A percentile compares a stretch with the other conserved stretches of the same genome.
Conservation (phyloP, 2,888 invertebrate genomes). For the Augiades crinisus region DNA sequence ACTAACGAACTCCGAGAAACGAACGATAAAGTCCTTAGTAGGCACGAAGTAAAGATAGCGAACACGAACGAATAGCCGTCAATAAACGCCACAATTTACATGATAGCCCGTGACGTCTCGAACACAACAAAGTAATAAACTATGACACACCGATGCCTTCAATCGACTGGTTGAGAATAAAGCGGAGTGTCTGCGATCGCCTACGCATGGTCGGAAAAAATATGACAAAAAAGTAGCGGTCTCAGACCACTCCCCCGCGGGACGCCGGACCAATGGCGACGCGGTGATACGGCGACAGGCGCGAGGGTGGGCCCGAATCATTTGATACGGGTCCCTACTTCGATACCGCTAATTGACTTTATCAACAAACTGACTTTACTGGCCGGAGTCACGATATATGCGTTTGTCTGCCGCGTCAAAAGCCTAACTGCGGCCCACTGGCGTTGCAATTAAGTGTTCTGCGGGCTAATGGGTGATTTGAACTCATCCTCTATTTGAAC, state of each 20-base stretch:
- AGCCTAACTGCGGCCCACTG: constrained; percentile 74
- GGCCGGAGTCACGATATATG: constrained; percentile 79
- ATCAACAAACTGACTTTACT: constrained; percentile 81
- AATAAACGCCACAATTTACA: constrained; percentile 68
- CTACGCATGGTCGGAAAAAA: constrained; percentile 67
- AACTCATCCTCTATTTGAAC: constrained; percentile 39
- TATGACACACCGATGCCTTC: constrained; percentile 77
- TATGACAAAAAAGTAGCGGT: constrained; percentile 67
- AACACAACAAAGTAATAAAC: constrained; percentile 71
- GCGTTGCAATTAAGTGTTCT: constrained; percentile 70
- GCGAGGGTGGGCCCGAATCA: constrained; percentile 72
- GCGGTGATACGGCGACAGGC: constrained; percentile 53
- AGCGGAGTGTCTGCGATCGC: constrained; percentile 60
- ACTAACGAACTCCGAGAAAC: constrained; percentile 44
- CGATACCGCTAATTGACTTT: constrained; percentile 81
- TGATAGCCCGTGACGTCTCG: constrained; percentile 59
- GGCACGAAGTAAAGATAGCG: constrained; percentile 53
- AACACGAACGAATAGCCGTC: constrained; percentile 55
- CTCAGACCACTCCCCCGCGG: constrained; percentile 69
- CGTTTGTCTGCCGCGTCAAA: constrained; percentile 78
- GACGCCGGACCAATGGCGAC: constrained; percentile 64
- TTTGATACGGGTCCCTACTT: constrained; percentile 76
- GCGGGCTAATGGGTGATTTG: constrained; percentile 66
- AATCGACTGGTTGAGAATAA: constrained; percentile 77
- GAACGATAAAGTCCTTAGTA: constrained; percentile 56